Evolutionary conservation across 2,113 vertebrate species (phyloP).

Genomic region (Toxostoma redivivum): DNA sequence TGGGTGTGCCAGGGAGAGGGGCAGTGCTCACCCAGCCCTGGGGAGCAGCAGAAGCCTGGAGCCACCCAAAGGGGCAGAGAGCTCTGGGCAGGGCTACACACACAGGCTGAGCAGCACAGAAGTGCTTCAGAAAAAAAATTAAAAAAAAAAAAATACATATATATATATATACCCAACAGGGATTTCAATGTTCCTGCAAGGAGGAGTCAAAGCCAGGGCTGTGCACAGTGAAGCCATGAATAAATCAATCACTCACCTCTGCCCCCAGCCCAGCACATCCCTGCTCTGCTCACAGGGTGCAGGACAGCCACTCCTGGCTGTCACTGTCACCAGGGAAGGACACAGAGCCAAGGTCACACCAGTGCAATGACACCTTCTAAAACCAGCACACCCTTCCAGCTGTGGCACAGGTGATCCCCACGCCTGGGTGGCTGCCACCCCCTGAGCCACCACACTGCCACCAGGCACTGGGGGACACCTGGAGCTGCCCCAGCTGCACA

Average conservation of each 20-base stretch:
- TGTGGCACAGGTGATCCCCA: not conserved
- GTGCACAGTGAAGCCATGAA: not conserved
- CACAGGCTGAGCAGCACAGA: not conserved
- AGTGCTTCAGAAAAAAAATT: not conserved
- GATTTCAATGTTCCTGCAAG: not conserved
- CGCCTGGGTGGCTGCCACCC: not conserved
- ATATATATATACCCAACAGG: not conserved
- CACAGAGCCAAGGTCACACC: fast-evolving
- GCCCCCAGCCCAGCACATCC: not conserved
- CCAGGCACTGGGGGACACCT: not conserved
- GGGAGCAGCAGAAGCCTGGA: not conserved
- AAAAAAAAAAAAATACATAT: not conserved
- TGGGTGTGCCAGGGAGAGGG: not conserved
- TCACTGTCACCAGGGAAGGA: not conserved
- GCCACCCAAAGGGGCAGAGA: not conserved
- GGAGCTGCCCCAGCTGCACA: not conserved
- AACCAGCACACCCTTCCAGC: not conserved
- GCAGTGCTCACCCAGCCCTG: not conserved
- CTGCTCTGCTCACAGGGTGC: not conserved
- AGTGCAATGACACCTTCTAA: too few species aligned
- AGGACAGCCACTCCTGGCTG: not conserved
- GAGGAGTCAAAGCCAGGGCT: not conserved
- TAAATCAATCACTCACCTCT: too few species aligned
- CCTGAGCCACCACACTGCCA: not conserved
- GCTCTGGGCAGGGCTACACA: not conserved